These are phyloP conservation scores for Dasysyrphus albostriatus DNA, from an alignment of 2,888 invertebrate genomes.

Conservation along the genomic window DNA sequence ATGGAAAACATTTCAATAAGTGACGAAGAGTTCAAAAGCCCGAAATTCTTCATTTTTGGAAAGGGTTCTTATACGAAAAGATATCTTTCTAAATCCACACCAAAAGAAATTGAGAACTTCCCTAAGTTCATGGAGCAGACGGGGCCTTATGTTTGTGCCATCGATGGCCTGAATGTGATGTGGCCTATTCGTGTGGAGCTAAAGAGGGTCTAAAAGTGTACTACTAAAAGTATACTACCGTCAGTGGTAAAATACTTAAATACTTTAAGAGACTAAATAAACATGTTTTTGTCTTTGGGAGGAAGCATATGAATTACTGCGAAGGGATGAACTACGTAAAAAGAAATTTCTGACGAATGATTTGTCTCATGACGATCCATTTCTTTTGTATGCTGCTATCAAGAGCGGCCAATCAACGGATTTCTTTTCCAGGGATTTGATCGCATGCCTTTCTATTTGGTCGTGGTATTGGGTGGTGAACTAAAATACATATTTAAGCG, in stretches of 20 bases:
- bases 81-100: conserved; percentile 90
- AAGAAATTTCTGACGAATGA: conserved; percentile 88
- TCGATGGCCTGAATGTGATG: conserved; percentile 95
- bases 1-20: conserved; percentile 85
- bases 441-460: conserved; percentile 89
- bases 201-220: conserved; percentile 81
- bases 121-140: conserved; percentile 87
- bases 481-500: conserved; percentile 87
- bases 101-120: conserved; percentile 89
- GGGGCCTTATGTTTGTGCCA: conserved; percentile 90
- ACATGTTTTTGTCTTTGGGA: conserved; percentile 89
- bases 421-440: conserved; percentile 91
- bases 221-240: conserved; percentile 78
- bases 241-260: conserved; percentile 87
- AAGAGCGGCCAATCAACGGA: conserved; percentile 89
- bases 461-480: conserved; percentile 86
- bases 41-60: conserved; percentile 88
- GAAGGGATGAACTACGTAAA: conserved; percentile 85
- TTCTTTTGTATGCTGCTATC: conserved; percentile 92
- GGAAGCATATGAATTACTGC: conserved; percentile 90
- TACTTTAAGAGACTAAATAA: conserved; percentile 86
- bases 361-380: conserved; percentile 94
- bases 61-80: conserved; percentile 88
- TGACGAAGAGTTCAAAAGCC: conserved; percentile 86
- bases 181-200: conserved; percentile 86